Percentiles rank a stretch among this genome's conserved stretches.
These are phyloP conservation scores for Teleopsis dalmanni DNA, from an alignment of 1,140 invertebrate species.

Conservation along the genomic window DNA sequence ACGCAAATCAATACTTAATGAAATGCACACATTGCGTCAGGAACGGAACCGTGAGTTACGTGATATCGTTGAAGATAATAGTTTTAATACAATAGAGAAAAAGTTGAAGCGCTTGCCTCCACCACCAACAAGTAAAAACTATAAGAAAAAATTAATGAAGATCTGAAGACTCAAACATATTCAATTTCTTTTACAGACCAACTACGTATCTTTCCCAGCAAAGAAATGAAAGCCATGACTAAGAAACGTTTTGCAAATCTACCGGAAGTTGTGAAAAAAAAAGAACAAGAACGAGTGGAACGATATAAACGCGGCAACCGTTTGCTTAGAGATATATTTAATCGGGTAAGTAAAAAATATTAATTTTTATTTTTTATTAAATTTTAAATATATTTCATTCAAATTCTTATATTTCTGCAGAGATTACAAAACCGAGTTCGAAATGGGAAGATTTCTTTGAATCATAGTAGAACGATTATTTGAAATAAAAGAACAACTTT, in stretches of 20 bases:
- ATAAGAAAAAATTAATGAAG: background rate
- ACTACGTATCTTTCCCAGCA: slow-evolving; percentile 27
- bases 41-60: slow-evolving; percentile 27
- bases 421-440: slow-evolving; percentile 34
- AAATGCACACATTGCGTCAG: slow-evolving; percentile 32
- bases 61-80: slow-evolving; percentile 22
- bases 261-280: slow-evolving; percentile 31
- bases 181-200: slow-evolving; percentile 18
- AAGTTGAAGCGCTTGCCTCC: slow-evolving; percentile 27
- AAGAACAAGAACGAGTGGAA: slow-evolving; percentile 20
- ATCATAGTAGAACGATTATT: slow-evolving; percentile 36
- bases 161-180: too few relatives aligned
- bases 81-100: slow-evolving; percentile 22
- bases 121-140: slow-evolving; percentile 22
- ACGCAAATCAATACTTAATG: slow-evolving; percentile 36
- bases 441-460: slow-evolving; percentile 29
- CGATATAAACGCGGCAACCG: slow-evolving; percentile 30
- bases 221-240: slow-evolving; percentile 40
- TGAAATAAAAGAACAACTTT: too few relatives aligned
- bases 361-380: background rate
- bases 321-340: slow-evolving; percentile 35
- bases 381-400: background rate
- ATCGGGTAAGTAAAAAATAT: slow-evolving; percentile 21
- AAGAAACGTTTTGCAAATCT: slow-evolving; percentile 25
- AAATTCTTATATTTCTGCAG: slow-evolving; percentile 13